phyloP scores from a whole-genome alignment of 2,113 vertebrate genomes.

The Pangasianodon hypophthalmus region DNA sequence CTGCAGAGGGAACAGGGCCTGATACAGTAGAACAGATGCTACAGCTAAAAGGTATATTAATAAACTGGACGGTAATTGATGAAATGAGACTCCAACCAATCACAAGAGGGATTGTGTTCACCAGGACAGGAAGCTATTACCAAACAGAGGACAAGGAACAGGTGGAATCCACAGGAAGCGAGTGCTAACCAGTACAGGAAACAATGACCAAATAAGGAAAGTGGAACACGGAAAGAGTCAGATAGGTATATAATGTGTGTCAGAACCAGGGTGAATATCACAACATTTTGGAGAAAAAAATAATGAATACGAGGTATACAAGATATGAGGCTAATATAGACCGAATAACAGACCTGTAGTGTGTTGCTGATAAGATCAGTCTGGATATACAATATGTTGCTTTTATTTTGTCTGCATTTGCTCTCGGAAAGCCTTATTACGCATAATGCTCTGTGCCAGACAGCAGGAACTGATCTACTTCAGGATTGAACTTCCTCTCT shows the following conservation, averaged over 20 bases:
- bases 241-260: background rate
- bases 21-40: background rate
- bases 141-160: background rate
- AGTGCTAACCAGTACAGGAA: background rate
- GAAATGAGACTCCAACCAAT: background rate
- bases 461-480: slow-evolving; percentile 1
- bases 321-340: background rate
- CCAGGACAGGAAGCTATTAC: background rate
- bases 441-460: slow-evolving; percentile 12
- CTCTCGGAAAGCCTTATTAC: slow-evolving; percentile 32
- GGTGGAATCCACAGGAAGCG: background rate
- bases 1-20: background rate
- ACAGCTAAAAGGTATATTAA: background rate
- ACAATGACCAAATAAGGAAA: background rate
- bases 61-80: background rate
- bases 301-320: background rate
- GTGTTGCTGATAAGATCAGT: slow-evolving; percentile 6
- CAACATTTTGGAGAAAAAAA: background rate
- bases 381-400: background rate
- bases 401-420: slow-evolving; percentile 32
- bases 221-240: background rate
- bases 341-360: background rate
- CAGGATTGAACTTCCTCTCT: slow-evolving; percentile 2
- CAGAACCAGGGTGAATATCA: background rate
- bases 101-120: background rate